Base-by-base conservation (phyloP, 1,140 invertebrate species). In the Leptopilina clavipes region DNA sequence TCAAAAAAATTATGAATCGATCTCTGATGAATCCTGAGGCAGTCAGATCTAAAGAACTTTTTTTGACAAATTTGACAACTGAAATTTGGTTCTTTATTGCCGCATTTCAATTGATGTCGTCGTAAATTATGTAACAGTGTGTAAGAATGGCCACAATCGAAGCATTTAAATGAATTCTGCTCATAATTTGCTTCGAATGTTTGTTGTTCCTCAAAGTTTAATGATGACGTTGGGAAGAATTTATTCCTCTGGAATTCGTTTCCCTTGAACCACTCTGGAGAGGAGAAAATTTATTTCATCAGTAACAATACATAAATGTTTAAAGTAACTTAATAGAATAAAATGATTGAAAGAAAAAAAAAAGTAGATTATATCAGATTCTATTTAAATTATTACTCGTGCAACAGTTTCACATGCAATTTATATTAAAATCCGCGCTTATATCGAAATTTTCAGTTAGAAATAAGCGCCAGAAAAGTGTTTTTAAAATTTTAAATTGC, bases 21-120 rank as follows among this genome's bases (percentile, higher is more conserved):
- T 31, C 59, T 65, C 14, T 65, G 59, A 31, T 65, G 59, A 31
- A 65, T 65, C 22, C 59, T 65, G 3, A 65, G 14, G 14, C 59
- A 65, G 22, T 65, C 59, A 12, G 59, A 65, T 31, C 59, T 14
- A n/a, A 65, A 65, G 12, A 65, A 65, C n/a, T 31, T 65, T 65
- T 65, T 65, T 31, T 65, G 22, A 31, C 59, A 65, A n/a, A 65
- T 31, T 65, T 31, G 59, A 65, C 59, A 65, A n/a, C 31, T 65
- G 14, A 65, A 65, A 65, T 65, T 31, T 37, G 59, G 59, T 31
- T 31, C 25, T 31, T 65, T 65, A 12, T 65, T 25, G 11, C 59
- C 59, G 25, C 59, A 65, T 65, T 65, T 65, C 14, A 65, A 65
- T 65, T 65, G 59, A 12, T 65, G 59, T 12, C 59, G 59, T n/a